These are phyloP conservation scores for Synergus gifuensis DNA, from an alignment of 2,888 invertebrate species.

Conservation along the genomic window DNA sequence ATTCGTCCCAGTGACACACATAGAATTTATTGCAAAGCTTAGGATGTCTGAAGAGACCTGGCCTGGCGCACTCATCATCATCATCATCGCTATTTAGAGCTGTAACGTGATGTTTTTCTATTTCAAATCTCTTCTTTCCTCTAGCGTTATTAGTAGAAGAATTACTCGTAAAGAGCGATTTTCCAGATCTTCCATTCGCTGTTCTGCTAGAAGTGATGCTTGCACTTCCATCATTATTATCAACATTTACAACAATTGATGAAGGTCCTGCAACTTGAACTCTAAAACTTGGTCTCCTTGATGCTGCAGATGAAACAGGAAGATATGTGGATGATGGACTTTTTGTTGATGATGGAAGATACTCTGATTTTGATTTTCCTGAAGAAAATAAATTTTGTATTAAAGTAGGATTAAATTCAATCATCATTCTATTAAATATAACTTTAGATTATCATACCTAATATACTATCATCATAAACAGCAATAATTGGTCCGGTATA, in stretches of 20 bases:
- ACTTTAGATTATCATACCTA: neutral
- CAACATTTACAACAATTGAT: conserved; percentile 50
- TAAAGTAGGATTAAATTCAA: neutral
- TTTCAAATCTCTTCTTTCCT: conserved; percentile 10
- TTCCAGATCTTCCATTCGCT: conserved; percentile 59
- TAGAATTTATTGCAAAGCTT: conserved; percentile 90
- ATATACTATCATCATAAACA: conserved; percentile 42
- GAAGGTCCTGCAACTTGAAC: conserved; percentile 50
- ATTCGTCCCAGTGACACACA: conserved; percentile 89
- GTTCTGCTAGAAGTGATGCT: conserved; percentile 40
- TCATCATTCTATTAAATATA: neutral
- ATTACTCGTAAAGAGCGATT: conserved; percentile 50
- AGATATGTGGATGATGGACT: conserved; percentile 46
- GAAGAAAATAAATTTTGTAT: neutral
- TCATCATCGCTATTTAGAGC: conserved; percentile 79
- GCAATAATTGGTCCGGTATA: conserved; percentile 52
- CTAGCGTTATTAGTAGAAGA: conserved; percentile 10
- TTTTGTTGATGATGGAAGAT: conserved; percentile 48
- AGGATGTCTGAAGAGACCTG: conserved; percentile 83
- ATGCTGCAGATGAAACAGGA: conserved; percentile 42
- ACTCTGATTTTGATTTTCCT: conserved; percentile 48
- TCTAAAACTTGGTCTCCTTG: conserved; percentile 52
- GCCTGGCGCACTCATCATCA: conserved; percentile 78
- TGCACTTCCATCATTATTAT: conserved; percentile 31
- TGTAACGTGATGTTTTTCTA: conserved; percentile 41